Base-by-base conservation (phyloP, 2,888 invertebrate species). In the Drosophila eohydei region DNA sequence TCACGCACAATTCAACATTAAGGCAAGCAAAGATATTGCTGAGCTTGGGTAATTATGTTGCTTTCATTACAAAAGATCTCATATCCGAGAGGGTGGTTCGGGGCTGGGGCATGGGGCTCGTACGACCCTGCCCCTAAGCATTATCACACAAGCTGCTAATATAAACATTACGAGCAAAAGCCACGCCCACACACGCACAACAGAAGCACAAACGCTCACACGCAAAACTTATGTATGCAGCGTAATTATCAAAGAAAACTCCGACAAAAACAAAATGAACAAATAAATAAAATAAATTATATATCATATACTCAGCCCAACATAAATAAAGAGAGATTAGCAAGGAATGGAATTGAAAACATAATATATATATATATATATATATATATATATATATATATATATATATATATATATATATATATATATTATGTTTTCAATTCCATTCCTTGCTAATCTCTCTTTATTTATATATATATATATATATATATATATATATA, bases 61-160 rank as follows among this genome's bases (percentile, higher is more conserved):
- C 61, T 62, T 69, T 62, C 57, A 73, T 65, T 65, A 73, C 44
- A 56, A 55, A 34, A 58, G 58, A 58, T 54, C 44, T 44, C 41
- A 52, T 56, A 41, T 58, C 36, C 32, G 56, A 40, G 11, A 11
- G n/a, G 38, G 28, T 28, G 16, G 28, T 2, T 21, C 32, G 44
- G 8, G 7, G 9, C 9, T 46, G 28, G 28, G 8, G 14, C 28
- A 41, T n/a, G 21, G 14, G 14, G 26, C 2, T 11, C 28, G 41
- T 12, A 26, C 6, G 32, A 46, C 30, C 41, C 21, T 71, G 44
- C 30, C 52, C 16, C 5, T 9, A n/a, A 54, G 21, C 48, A 69
- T 81, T 84, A 81, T 73, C 85, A 66, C 56, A 71, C 74, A 71
- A 77, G 77, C 67, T 73, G 83, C 65, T 82, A 79, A 80, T 82